A percentile compares a stretch with the other conserved stretches of the same genome.
Evolutionary conservation across 2,888 invertebrate genomes (phyloP).

Genomic region (Ectobius pallidus): DNA sequence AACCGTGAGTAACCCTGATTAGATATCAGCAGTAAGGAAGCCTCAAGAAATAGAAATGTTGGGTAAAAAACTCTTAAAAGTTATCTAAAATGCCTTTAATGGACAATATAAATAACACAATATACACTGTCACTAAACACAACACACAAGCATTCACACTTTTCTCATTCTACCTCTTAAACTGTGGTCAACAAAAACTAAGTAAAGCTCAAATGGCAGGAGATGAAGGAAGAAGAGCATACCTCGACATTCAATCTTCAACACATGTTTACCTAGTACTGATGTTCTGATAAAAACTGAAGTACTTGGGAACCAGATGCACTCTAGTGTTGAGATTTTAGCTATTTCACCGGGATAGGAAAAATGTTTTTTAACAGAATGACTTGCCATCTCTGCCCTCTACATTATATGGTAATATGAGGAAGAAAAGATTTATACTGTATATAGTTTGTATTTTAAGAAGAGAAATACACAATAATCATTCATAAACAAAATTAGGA

Average conservation of each 20-base stretch:
- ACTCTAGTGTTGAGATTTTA: too few species aligned
- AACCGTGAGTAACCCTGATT: too few species aligned
- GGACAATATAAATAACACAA: slow-evolving; percentile 35
- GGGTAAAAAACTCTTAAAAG: too few species aligned
- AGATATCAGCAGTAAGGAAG: too few species aligned
- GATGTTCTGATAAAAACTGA: neutral
- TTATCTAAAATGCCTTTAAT: slow-evolving; percentile 36
- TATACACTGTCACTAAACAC: slow-evolving; percentile 26
- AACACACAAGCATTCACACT: slow-evolving; percentile 32
- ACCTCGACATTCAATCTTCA: neutral
- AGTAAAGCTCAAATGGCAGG: neutral
- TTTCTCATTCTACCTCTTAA: slow-evolving; percentile 12
- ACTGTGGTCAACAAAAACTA: neutral
- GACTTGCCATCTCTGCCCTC: too few species aligned
- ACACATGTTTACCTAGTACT: neutral
- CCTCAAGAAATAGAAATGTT: too few species aligned
- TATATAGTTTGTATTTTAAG: neutral
- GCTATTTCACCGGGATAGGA: too few species aligned
- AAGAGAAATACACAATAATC: neutral
- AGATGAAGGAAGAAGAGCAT: neutral
- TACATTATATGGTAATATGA: too few species aligned
- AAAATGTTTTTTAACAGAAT: too few species aligned
- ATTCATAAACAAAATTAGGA: slow-evolving; percentile 6
- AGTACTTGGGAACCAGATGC: neutral
- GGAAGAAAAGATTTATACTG: neutral